phyloP scores from a whole-genome alignment of 2,113 vertebrate genomes.

The Malurus alboscapulatus region DNA sequence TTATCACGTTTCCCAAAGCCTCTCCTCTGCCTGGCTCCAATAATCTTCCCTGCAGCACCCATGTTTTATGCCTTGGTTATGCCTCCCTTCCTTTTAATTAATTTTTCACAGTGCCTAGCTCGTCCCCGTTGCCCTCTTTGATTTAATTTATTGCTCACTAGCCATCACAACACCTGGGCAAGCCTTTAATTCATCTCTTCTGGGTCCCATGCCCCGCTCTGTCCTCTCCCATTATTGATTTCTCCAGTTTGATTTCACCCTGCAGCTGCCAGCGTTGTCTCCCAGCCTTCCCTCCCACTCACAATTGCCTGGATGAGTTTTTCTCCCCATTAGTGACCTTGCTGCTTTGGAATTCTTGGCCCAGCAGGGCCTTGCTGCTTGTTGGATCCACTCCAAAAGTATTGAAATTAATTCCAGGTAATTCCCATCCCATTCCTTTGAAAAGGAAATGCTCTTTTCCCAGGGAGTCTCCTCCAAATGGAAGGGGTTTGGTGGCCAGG shows the following conservation, averaged over 20 bases:
- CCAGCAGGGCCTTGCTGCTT: background rate
- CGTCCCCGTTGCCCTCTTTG: conserved; percentile 43
- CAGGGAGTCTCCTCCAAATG: rapidly evolving
- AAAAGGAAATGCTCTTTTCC: background rate
- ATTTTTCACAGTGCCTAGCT: conserved; percentile 43
- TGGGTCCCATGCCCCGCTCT: background rate
- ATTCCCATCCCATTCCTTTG: background rate
- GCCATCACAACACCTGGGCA: conserved; percentile 54
- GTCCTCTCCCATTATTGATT: conserved; percentile 55
- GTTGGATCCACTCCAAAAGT: background rate
- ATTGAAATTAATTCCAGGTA: background rate
- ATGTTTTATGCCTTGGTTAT: conserved; percentile 56
- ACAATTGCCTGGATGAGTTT: background rate
- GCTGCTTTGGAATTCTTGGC: background rate
- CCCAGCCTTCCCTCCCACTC: background rate
- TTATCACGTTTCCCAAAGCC: background rate
- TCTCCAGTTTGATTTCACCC: conserved; percentile 24
- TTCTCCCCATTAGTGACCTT: background rate
- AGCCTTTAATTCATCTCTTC: conserved; percentile 59
- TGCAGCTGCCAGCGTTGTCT: background rate
- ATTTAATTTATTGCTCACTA: conserved; percentile 57
- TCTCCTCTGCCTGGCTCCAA: background rate
- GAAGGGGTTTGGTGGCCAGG: rapidly evolving
- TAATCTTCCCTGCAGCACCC: conserved; percentile 8
- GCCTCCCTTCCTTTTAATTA: conserved; percentile 65